Percentiles rank a stretch among this genome's conserved stretches.
These are phyloP conservation scores for Agelaius tricolor DNA, from an alignment of 2,113 vertebrate species.

Conservation along the genomic window DNA sequence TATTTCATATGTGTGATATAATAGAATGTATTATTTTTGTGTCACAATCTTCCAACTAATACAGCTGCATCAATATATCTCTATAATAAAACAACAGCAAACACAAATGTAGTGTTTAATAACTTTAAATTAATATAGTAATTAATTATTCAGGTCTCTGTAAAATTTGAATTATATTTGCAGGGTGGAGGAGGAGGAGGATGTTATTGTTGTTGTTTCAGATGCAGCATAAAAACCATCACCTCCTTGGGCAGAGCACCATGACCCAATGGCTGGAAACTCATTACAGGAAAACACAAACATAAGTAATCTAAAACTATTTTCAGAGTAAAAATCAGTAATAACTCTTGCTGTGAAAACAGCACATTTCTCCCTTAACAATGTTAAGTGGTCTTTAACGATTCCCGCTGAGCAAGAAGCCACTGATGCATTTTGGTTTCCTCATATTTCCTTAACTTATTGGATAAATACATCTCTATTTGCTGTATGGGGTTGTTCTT, in stretches of 20 bases:
- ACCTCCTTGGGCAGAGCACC: neutral
- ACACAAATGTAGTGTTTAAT: neutral
- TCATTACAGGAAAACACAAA: neutral
- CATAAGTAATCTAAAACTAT: neutral
- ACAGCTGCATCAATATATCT: neutral
- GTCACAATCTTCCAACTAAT: neutral
- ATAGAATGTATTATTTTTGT: neutral
- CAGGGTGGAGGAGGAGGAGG: rapidly evolving
- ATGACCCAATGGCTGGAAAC: neutral
- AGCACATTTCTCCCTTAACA: neutral
- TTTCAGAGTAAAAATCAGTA: neutral
- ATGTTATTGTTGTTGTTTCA: neutral
- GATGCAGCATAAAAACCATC: neutral
- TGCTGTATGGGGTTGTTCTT: neutral
- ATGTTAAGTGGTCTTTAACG: neutral
- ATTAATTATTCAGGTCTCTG: neutral
- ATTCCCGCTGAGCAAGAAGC: neutral
- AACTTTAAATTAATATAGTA: neutral
- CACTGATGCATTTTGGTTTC: neutral
- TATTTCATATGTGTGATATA: neutral
- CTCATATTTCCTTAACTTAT: neutral
- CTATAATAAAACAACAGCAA: neutral
- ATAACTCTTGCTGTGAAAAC: neutral
- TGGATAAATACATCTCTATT: neutral
- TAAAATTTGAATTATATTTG: neutral